Evolutionary conservation across 2,113 vertebrate species (phyloP).

Genomic region (Syngnathus floridae): DNA sequence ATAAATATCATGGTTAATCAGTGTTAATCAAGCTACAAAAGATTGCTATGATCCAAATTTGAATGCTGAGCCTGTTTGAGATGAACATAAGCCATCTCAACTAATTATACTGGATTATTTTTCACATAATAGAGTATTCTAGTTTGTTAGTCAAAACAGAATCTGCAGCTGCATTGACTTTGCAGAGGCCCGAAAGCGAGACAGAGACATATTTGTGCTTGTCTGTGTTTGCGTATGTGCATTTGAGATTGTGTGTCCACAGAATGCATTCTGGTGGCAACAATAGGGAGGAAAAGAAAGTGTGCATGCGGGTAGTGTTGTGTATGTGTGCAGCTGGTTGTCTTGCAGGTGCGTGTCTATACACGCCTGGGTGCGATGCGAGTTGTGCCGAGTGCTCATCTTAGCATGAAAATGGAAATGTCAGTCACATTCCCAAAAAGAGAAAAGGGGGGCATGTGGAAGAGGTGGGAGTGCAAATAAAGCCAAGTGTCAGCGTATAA

Average conservation of each 20-base stretch:
- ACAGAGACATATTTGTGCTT: conserved; percentile 1
- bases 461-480: conserved; percentile 2
- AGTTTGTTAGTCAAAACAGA: not conserved
- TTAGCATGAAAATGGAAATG: conserved; percentile 16
- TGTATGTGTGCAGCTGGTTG: not conserved
- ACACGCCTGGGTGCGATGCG: not conserved
- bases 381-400: conserved; percentile 27
- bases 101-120: not conserved
- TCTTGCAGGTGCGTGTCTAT: conserved; percentile 3
- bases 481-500: not conserved
- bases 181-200: conserved; percentile 7
- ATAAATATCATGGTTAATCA: not conserved
- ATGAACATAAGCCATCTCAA: too few relatives aligned
- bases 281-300: not conserved
- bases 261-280: conserved; percentile 6
- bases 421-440: conserved; percentile 19
- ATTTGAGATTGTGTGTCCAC: not conserved
- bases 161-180: conserved; percentile 11
- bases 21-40: not conserved
- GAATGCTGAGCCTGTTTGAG: too few relatives aligned
- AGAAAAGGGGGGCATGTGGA: not conserved
- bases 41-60: too few relatives aligned
- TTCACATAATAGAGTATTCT: not conserved
- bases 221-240: not conserved
- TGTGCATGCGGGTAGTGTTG: not conserved